Evolutionary conservation across 2,888 invertebrate species (phyloP), one percentile per base, ranked within the genome.

Genomic region (Scaptomyza cyrtandrae): DNA sequence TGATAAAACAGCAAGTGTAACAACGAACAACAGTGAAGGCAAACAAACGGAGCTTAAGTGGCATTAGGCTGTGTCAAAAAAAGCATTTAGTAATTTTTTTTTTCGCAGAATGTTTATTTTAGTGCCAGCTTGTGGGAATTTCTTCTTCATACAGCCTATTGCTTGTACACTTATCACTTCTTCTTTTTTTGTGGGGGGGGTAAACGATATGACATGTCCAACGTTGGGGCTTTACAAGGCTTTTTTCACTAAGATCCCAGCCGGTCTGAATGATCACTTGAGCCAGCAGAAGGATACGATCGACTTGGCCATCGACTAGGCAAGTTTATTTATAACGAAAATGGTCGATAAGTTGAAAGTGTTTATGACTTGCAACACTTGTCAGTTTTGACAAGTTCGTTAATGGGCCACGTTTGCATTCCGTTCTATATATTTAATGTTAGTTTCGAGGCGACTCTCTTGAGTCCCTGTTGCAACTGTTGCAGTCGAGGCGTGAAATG

Each of bases 331-430:
- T 35, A 5, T 7, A 29, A 1, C 24, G 69, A 41, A 71, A 82
- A 67, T 65, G 71, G 71, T 35, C 80, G 83, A 88, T 89, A 88
- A 89, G 79, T 86, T 89, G 78, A 68, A 48, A 50, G 77, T 80
- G 72, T 90, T 89, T 89, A 90, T 89, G 89, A 86, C 77, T 27
- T 39, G 78, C 71, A 86, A 86, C 79, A 88, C 85, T 90, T 89
- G 89, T 89, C 89, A 90, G 60, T 87, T 89, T 78, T 86, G 90
- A 89, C 89, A 89, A 75, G 88, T 87, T 88, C 82, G 87, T 88
- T 90, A 88, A 88, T 81, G 80, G 72, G 54, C 78, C 73, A 48
- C 49, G 57, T 39, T 37, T 61, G 73, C 68, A 69, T 52, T 64
- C 68, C 64, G 54, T 60, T 60, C 50, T 29, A 39, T 55, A 3